Conservation (phyloP, 1,140 invertebrate genomes). For the Bombus waltoni region DNA sequence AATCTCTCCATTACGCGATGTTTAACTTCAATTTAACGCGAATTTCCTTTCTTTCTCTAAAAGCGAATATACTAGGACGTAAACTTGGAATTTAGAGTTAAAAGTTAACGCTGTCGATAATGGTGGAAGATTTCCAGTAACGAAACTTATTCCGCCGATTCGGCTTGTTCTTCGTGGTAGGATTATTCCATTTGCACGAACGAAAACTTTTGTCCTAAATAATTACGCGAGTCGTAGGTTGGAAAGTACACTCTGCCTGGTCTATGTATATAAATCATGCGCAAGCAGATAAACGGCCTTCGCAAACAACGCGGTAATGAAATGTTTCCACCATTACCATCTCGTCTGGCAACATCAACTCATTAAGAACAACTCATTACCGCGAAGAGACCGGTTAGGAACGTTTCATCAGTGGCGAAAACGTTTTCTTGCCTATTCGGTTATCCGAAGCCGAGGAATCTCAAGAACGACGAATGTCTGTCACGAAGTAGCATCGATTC, state of each 20-base stretch:
- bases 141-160: neutral
- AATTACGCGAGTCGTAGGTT: neutral
- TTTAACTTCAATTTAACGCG: no score
- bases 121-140: neutral
- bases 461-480: neutral
- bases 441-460: neutral
- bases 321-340: constrained; percentile 58
- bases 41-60: no score
- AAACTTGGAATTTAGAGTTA: no score
- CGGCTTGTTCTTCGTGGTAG: neutral
- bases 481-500: neutral
- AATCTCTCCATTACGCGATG: no score
- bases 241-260: neutral
- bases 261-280: constrained; percentile 13
- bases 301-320: constrained; percentile 63
- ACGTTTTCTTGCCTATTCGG: constrained; percentile 25
- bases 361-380: constrained; percentile 65
- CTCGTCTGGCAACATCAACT: constrained; percentile 51
- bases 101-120: no score
- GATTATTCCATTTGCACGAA: neutral
- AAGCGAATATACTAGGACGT: no score
- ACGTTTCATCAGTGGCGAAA: neutral
- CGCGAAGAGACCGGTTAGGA: constrained; percentile 19
- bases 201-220: neutral
- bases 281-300: constrained; percentile 23